Percentiles rank a stretch among this genome's conserved stretches.
phyloP scores from a whole-genome alignment of 2,113 vertebrate genomes.

The Heterotis niloticus region DNA sequence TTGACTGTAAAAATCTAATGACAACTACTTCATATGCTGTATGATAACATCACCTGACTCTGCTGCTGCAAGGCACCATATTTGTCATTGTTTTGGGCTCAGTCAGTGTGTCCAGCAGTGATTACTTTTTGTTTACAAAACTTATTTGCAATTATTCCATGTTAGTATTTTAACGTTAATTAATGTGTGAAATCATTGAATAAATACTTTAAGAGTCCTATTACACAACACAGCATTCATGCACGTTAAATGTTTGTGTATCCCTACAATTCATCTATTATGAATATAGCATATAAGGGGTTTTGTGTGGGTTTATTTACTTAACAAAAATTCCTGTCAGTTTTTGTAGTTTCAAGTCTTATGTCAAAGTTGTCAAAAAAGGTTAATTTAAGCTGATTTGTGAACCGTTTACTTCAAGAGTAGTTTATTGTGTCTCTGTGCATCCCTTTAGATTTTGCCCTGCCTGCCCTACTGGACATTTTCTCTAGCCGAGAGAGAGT shows the following conservation, averaged over 20 bases:
- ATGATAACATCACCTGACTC: not conserved
- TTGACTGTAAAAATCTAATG: not conserved
- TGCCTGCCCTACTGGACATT: constrained; percentile 70
- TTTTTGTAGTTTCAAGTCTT: not conserved
- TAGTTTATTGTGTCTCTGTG: not conserved
- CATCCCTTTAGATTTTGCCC: constrained; percentile 73
- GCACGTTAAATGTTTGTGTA: too few relatives aligned
- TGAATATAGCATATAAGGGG: too few relatives aligned
- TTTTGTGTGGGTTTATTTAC: not conserved
- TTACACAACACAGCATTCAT: too few relatives aligned
- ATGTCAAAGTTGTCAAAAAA: not conserved
- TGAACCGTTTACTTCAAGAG: not conserved
- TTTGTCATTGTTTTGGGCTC: too few relatives aligned
- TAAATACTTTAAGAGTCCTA: too few relatives aligned
- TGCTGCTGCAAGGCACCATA: too few relatives aligned
- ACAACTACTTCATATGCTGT: not conserved
- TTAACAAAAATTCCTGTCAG: not conserved
- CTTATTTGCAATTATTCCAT: too few relatives aligned
- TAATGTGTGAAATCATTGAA: too few relatives aligned
- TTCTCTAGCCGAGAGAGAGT: constrained; percentile 75
- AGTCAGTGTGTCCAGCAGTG: too few relatives aligned
- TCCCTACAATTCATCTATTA: too few relatives aligned
- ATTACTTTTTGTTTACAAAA: too few relatives aligned
- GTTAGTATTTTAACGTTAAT: too few relatives aligned
- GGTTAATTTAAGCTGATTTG: not conserved